phyloP scores from a whole-genome alignment of 2,797 vertebrate species.

The Ataeniobius toweri region DNA sequence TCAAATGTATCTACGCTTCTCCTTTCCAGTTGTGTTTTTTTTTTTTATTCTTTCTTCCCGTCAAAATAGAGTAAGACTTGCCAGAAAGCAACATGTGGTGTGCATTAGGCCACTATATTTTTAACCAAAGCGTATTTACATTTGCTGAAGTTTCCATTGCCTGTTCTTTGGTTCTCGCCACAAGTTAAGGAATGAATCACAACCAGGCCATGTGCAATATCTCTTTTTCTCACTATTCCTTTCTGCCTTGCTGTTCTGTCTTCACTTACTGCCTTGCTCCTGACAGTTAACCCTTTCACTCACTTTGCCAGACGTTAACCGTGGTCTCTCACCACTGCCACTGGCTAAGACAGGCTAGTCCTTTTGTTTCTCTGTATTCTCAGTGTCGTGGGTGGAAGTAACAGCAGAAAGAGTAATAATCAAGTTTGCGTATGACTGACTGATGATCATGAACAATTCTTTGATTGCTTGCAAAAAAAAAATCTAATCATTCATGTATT shows the following conservation, averaged over 20 bases:
- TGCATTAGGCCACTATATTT: constrained; percentile 87
- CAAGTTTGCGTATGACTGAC: constrained; percentile 52
- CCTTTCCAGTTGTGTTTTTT: constrained; percentile 41
- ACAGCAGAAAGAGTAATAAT: constrained; percentile 55
- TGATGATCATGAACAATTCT: constrained; percentile 67
- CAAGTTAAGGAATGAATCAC: constrained; percentile 84
- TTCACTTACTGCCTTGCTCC: constrained; percentile 38
- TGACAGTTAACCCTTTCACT: constrained; percentile 55
- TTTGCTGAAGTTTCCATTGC: constrained; percentile 88
- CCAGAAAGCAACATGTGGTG: constrained; percentile 85
- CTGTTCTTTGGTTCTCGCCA: constrained; percentile 80
- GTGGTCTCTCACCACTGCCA: constrained; percentile 22
- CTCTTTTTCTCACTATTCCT: constrained; percentile 67
- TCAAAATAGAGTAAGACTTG: constrained; percentile 80
- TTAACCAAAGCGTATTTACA: constrained; percentile 88
- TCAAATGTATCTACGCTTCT: constrained; percentile 46
- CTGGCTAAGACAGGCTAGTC: constrained; percentile 27
- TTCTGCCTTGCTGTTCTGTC: constrained; percentile 41
- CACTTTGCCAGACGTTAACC: constrained; percentile 14
- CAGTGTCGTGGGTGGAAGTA: constrained; percentile 51
- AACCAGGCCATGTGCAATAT: constrained; percentile 77
- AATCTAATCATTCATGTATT: neutral
- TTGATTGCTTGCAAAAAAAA: constrained; percentile 42
- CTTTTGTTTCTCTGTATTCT: constrained; percentile 18
- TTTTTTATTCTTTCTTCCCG: constrained; percentile 70